Evolutionary conservation across 2,888 invertebrate genomes (phyloP).

Genomic region (Andrena fulva): DNA sequence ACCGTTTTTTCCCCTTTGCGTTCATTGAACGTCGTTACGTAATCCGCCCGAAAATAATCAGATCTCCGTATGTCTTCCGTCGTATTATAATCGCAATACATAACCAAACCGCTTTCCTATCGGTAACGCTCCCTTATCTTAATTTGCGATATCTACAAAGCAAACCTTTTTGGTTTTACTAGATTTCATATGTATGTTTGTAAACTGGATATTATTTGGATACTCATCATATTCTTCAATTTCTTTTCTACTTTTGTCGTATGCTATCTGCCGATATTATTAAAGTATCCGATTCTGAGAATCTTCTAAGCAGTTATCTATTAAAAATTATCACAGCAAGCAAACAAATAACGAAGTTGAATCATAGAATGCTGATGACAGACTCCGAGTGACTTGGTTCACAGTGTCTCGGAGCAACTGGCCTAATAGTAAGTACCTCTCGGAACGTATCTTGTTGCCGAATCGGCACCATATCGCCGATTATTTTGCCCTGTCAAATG

Average conservation of each 20-base stretch:
- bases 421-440: not conserved
- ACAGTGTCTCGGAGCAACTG: not conserved
- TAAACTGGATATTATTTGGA: too few relatives aligned
- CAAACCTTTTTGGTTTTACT: too few relatives aligned
- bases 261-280: too few relatives aligned
- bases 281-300: too few relatives aligned
- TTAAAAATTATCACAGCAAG: too few relatives aligned
- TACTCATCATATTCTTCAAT: too few relatives aligned
- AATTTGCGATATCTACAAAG: too few relatives aligned
- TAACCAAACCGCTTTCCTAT: not conserved
- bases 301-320: too few relatives aligned
- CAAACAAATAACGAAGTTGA: not conserved
- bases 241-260: too few relatives aligned
- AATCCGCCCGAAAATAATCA: not conserved
- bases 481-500: not conserved
- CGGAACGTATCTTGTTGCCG: not conserved
- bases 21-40: conserved; percentile 2
- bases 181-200: too few relatives aligned
- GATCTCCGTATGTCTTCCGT: not conserved
- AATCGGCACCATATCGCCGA: not conserved
- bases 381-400: not conserved
- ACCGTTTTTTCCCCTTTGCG: not conserved
- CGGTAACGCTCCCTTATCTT: too few relatives aligned
- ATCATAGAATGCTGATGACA: not conserved
- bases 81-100: not conserved